phyloP scores from a whole-genome alignment of 2,113 vertebrate genomes.

The Paradoxurus hermaphroditus region DNA sequence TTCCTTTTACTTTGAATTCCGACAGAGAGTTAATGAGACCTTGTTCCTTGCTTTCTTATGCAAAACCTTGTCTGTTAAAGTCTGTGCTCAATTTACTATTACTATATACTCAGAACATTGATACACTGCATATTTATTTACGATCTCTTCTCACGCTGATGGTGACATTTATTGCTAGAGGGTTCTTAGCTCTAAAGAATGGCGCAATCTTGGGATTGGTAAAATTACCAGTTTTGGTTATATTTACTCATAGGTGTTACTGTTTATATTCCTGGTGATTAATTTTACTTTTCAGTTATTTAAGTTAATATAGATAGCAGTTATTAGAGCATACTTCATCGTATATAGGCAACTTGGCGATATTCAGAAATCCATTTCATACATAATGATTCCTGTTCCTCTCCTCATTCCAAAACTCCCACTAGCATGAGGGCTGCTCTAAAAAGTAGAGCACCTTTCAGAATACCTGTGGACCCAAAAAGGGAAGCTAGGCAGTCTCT shows the following conservation, averaged over 20 bases:
- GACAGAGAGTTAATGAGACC: background rate
- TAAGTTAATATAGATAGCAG: conserved; percentile 8
- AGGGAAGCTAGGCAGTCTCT: background rate
- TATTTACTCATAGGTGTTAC: background rate
- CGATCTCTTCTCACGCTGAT: background rate
- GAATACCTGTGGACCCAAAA: background rate
- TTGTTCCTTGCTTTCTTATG: background rate
- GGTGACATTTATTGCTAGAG: background rate
- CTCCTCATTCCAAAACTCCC: background rate
- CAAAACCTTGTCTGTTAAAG: background rate
- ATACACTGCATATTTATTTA: background rate
- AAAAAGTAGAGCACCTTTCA: background rate
- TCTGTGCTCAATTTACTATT: conserved; percentile 2
- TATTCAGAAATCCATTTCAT: background rate
- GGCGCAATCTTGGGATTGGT: conserved; percentile 1
- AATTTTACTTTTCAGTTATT: conserved; percentile 16
- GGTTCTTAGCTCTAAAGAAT: background rate
- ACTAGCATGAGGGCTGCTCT: background rate
- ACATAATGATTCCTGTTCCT: background rate
- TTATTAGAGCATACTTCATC: background rate
- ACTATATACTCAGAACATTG: background rate
- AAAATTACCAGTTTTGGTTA: background rate
- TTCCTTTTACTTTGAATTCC: background rate
- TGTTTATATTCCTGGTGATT: background rate
- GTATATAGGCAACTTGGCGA: background rate